Percentiles rank a stretch among this genome's conserved stretches.
phyloP scores from a whole-genome alignment of 2,888 invertebrate genomes.

The Ecliptopera silaceata region DNA sequence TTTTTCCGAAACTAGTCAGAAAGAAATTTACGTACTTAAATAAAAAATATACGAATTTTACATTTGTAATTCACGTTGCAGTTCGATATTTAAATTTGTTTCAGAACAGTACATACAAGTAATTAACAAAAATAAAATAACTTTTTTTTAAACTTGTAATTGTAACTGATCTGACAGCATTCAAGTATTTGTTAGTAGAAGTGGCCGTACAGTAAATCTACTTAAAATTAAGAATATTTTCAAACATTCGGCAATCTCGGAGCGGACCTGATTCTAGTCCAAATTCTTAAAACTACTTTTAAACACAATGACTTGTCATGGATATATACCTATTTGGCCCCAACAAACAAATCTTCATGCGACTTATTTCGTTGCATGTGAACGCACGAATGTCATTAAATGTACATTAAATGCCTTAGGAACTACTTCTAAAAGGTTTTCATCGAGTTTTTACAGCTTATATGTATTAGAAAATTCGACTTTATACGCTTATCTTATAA shows the following conservation, averaged over 20 bases:
- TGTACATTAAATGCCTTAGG: constrained; percentile 58
- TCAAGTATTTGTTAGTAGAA: not conserved
- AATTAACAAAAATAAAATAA: too few species aligned
- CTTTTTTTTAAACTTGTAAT: too few species aligned
- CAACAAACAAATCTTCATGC: constrained; percentile 69
- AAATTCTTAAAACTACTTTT: constrained; percentile 35
- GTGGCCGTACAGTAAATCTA: constrained; percentile 35
- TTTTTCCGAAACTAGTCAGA: too few species aligned
- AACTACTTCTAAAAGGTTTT: constrained; percentile 44
- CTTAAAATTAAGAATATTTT: constrained; percentile 39
- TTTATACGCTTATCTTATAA: constrained; percentile 19
- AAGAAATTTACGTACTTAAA: too few species aligned
- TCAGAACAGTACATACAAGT: too few species aligned
- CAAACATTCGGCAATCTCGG: constrained; percentile 48
- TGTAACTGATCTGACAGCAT: too few species aligned
- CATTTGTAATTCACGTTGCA: too few species aligned
- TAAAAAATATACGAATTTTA: too few species aligned
- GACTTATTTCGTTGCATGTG: constrained; percentile 57
- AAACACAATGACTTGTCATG: constrained; percentile 77
- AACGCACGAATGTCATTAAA: constrained; percentile 36
- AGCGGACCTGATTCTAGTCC: constrained; percentile 26
- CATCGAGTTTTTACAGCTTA: constrained; percentile 31
- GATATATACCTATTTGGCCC: constrained; percentile 78
- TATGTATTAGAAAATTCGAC: constrained; percentile 15
- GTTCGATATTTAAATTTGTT: too few species aligned